Evolutionary conservation across 2,113 vertebrate genomes (phyloP).

Genomic region (Porphyrio hochstetteri): DNA sequence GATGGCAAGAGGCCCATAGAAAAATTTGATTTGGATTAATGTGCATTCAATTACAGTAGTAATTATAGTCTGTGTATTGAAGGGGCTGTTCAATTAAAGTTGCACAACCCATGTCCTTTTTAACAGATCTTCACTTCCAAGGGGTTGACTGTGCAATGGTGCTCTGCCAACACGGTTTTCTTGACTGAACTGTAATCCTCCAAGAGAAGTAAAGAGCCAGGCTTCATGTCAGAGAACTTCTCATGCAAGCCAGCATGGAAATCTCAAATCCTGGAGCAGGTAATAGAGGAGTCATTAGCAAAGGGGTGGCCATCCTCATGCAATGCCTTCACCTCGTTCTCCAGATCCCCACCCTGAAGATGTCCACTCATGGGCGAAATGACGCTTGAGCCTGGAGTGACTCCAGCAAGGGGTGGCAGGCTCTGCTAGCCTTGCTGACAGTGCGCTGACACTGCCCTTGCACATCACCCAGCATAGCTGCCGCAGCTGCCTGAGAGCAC

Average conservation of each 20-base stretch:
- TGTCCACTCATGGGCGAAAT: background rate
- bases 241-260: background rate
- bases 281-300: background rate
- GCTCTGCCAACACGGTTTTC: background rate
- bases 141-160: background rate
- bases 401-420: background rate
- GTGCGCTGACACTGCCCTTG: background rate
- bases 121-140: background rate
- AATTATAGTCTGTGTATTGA: background rate
- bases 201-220: accelerated
- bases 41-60: background rate
- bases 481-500: accelerated
- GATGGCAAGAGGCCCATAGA: background rate
- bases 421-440: background rate
- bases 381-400: background rate
- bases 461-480: background rate
- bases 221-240: background rate
- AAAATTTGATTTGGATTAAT: background rate
- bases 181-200: background rate
- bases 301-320: background rate
- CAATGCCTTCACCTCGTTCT: background rate
- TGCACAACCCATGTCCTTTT: background rate
- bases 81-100: background rate
- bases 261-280: background rate
- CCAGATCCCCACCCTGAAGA: accelerated